Evolutionary conservation across 2,888 invertebrate genomes (phyloP), one percentile per base, ranked within the genome.

Genomic region (Sphaerophoria taeniata): DNA sequence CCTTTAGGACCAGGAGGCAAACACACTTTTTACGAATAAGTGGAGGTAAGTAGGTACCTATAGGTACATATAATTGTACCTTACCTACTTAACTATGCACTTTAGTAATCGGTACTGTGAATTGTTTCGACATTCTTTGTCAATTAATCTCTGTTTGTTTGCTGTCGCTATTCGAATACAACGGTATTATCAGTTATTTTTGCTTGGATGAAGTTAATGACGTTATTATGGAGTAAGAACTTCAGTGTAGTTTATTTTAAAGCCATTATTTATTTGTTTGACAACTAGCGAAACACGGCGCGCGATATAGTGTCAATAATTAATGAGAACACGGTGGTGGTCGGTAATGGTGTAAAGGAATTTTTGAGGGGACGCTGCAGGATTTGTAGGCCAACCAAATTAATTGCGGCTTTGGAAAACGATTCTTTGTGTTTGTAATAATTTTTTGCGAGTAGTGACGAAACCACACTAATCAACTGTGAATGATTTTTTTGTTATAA

Each of bases 211-310:
- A 61, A 49, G 72, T 73, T 73, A 69, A 82, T 76, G 72, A 77
- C 31, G 14, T 60, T 72, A 45, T 53, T 81, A 47, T 67, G 45
- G 71, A 53, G 80, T 34, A 63, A 71, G 67, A 47, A 47, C 53
- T 55, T 58, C 16, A 16, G 45, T 39, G 33, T 11, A 70, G 49
- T 74, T 56, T 70, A 76, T 75, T 81, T 70, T 65, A 63, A 70
- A 80, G 69, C 58, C 69, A 81, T 75, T 81, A 81, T 71, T 81
- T 81, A 67, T 61, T 33, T 72, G 71, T 67, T 72, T 81, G 76
- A 67, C 76, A 76, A 67, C 49, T 65, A 45, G 71, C 51, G 63
- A 71, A 74, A 43, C 56, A 33, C 49, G 51, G 24, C 4, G 36
- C 14, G 56, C n/a, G n/a, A 31, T 51, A 53, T 65, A 69, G n/a